Base-by-base conservation (phyloP, 2,888 invertebrate species). In the Anorthoa munda region DNA sequence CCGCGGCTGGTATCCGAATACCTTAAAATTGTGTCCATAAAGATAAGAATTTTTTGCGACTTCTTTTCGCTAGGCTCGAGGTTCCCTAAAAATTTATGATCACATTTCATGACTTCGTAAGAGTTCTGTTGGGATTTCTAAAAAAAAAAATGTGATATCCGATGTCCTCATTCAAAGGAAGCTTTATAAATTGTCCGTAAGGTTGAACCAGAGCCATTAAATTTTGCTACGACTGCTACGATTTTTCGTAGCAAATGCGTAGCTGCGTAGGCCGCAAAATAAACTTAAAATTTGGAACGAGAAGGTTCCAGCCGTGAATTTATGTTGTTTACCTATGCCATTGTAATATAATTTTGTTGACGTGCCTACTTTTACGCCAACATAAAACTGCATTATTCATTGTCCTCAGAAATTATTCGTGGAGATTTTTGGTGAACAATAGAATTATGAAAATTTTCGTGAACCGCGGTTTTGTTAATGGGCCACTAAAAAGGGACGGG, bases 31-130 rank as follows among this genome's bases (percentile, higher is more conserved):
- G 90, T 90, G 90, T 89, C 88, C 89, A 90, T 93, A 92, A 93
- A 93, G 93, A 93, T 93, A 93, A 93, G 91, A 92, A 89, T 91
- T 91, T 91, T 90, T 92, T 92, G 90, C 86, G 91, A 92, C 90
- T 91, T 90, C 89, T 89, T 89, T 90, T 90, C 85, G 87, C 85
- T 88, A 89, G 88, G 88, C 87, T 88, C 80, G 87, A 87, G 89
- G 88, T 89, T 89, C 86, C 85, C 89, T 90, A 89, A 90, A 91
- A 93, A 92, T 92, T 93, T 93, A 93, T 92, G 92, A 91, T 90
- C 90, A 86, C 88, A 86, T 92, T 93, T 92, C 90, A 91, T 89
- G 91, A 90, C 89, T 92, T 90, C 84, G 89, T 88, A 89, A 90
- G 90, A 90, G 86, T 92, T 91, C 88, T 86, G 84, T 86, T 86